A percentile compares a stretch with the other conserved stretches of the same genome.
These are phyloP conservation scores for Notechis scutatus DNA, from an alignment of 2,113 vertebrate genomes.

Conservation along the genomic window DNA sequence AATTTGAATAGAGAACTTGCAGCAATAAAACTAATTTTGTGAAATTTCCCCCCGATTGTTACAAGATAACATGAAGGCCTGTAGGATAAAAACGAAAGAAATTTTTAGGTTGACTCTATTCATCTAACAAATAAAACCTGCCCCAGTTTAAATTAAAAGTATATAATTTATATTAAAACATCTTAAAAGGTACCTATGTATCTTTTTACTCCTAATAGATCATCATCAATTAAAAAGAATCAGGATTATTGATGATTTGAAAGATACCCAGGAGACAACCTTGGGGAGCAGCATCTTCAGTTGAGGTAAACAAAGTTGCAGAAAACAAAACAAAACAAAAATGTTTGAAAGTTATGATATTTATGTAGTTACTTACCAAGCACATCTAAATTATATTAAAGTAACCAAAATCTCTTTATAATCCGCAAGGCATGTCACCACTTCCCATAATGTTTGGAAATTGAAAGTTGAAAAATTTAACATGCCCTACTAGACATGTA, in stretches of 20 bases:
- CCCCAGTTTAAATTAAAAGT: background rate
- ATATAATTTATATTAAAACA: background rate
- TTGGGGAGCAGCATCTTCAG: background rate
- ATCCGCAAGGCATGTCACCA: too few species aligned
- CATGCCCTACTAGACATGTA: background rate
- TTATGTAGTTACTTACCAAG: too few species aligned
- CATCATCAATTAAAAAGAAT: background rate
- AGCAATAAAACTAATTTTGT: constrained; percentile 17
- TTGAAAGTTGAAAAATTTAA: too few species aligned
- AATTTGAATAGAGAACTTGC: constrained; percentile 43
- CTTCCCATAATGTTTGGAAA: too few species aligned
- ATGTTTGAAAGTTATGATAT: too few species aligned
- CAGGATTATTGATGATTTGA: background rate
- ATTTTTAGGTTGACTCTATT: background rate
- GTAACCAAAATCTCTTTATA: too few species aligned
- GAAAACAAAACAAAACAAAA: too few species aligned
- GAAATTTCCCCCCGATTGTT: background rate
- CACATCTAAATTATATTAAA: too few species aligned
- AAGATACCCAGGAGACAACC: background rate
- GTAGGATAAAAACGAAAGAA: background rate
- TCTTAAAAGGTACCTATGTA: background rate
- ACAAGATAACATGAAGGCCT: background rate
- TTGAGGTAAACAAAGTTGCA: background rate
- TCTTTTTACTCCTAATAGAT: background rate
- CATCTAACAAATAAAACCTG: background rate